Percentiles rank a stretch among this genome's conserved stretches.
Evolutionary conservation across 2,113 vertebrate species (phyloP).

Genomic region (Phylloscopus trochiloides): DNA sequence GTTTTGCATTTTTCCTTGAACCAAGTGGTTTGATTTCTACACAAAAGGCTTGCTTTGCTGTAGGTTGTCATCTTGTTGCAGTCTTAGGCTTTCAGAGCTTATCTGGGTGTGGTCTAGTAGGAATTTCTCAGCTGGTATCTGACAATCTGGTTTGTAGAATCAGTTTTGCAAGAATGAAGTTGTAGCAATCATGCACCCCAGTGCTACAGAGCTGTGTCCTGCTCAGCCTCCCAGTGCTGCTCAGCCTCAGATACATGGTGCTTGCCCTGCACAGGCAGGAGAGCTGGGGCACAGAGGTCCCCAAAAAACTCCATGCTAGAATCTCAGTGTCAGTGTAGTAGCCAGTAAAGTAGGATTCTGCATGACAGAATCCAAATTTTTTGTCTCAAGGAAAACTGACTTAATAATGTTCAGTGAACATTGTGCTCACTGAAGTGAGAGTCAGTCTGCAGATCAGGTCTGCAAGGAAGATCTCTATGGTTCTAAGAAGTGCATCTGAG

Average conservation of each 20-base stretch:
- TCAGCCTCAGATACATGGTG: neutral
- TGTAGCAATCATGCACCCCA: neutral
- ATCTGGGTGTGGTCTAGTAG: conserved; percentile 44
- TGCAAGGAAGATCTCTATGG: neutral
- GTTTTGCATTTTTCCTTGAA: neutral
- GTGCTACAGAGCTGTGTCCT: neutral
- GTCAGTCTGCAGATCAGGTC: neutral
- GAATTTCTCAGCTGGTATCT: conserved; percentile 51
- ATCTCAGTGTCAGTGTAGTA: neutral
- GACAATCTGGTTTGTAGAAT: conserved; percentile 54
- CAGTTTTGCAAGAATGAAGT: conserved; percentile 50
- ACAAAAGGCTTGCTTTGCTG: neutral
- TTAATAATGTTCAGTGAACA: neutral
- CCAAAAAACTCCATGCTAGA: neutral
- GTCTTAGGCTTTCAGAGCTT: neutral
- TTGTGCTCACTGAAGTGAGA: neutral
- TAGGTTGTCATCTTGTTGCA: neutral
- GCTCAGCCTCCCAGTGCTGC: neutral
- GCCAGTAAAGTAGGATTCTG: neutral
- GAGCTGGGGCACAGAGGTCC: neutral
- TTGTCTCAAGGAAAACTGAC: neutral
- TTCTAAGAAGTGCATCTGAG: neutral
- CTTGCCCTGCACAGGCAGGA: neutral
- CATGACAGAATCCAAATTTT: neutral
- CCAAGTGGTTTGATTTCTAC: neutral